Evolutionary conservation across 2,113 vertebrate genomes (phyloP), one percentile per base, ranked within the genome.

Genomic region (Benitochromis conjunctus): DNA sequence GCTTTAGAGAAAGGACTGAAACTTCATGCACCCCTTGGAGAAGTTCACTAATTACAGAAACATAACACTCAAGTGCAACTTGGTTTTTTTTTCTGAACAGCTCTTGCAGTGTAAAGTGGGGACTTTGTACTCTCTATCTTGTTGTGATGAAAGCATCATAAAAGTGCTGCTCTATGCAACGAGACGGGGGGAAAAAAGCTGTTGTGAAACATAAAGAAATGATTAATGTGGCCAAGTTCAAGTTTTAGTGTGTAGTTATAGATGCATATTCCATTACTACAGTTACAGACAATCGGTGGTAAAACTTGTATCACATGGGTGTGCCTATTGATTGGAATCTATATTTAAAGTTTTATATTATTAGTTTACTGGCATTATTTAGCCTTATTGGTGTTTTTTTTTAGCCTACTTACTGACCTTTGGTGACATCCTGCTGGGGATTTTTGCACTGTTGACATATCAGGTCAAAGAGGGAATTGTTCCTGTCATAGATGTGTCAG

Each of bases 91-190:
- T 78, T 66, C n/a, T 79, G 74, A 38, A 78, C 81, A 82, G 69
- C 84, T 89, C 79, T 46, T 85, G 74, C 19, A 21, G 38, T 54
- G 64, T 83, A 13, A 77, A 54, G 8, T 18, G 19, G 74, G 91
- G 92, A 96, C 95, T 96, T 96, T 94, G 94, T 84, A 87, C 95
- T 7, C 81, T 91, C 84, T 94, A 94, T 93, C 93, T 94, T 89
- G 81, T 80, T 83, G 81, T 87, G 80, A 60, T 55, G 57, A 77
- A 58, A 85, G 66, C 69, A 90, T 91, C 85, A 90, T 94, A 94
- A 94, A 93, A 87, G 24, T 89, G 83, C 89, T 82, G 86, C 56
- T 86, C 62, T 83, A 48, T 81, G 89, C 80, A 89, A 78, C 46
- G 16, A n/a, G 7, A 86, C n/a, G 19, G 31, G 5, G 38, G 34